Evolutionary conservation across 2,113 vertebrate genomes (phyloP).

Genomic region (Amazona guildingii): DNA sequence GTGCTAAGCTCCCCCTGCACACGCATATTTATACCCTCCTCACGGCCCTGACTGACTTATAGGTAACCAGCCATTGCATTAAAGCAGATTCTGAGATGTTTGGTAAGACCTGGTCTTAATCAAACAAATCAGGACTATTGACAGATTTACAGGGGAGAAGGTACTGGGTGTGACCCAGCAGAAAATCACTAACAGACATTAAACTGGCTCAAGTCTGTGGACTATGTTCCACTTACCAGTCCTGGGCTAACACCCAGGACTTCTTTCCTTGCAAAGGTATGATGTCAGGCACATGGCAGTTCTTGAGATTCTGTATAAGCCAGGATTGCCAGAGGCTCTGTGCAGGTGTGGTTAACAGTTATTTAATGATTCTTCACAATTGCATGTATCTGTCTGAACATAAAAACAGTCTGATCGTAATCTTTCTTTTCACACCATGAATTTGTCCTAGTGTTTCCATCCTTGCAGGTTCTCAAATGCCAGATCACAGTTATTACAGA

Average conservation of each 20-base stretch:
- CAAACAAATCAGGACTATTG: slow-evolving; percentile 13
- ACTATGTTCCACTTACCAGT: slow-evolving; percentile 29
- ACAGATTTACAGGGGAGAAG: slow-evolving; percentile 28
- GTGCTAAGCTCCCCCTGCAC: neutral
- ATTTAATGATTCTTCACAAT: slow-evolving; percentile 74
- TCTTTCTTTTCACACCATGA: slow-evolving; percentile 63
- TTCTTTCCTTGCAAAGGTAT: slow-evolving; percentile 37
- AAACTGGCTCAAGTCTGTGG: slow-evolving; percentile 1
- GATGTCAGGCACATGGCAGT: slow-evolving; percentile 33
- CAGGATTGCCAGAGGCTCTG: slow-evolving; percentile 50
- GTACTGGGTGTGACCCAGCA: slow-evolving; percentile 12
- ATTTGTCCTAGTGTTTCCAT: slow-evolving; percentile 42
- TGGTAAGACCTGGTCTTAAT: slow-evolving; percentile 2
- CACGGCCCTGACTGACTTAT: neutral
- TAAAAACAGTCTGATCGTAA: neutral
- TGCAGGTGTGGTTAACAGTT: slow-evolving; percentile 64
- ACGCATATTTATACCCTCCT: neutral
- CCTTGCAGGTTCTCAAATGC: slow-evolving; percentile 25
- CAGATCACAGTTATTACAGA: neutral
- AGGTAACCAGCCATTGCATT: neutral
- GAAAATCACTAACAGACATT: slow-evolving; percentile 35
- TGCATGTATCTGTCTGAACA: slow-evolving; percentile 68
- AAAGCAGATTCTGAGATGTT: neutral
- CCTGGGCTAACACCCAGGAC: slow-evolving; percentile 37
- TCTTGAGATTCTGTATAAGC: slow-evolving; percentile 25